Base-by-base conservation (phyloP, 2,797 vertebrate species). In the Simalia tracyae region DNA sequence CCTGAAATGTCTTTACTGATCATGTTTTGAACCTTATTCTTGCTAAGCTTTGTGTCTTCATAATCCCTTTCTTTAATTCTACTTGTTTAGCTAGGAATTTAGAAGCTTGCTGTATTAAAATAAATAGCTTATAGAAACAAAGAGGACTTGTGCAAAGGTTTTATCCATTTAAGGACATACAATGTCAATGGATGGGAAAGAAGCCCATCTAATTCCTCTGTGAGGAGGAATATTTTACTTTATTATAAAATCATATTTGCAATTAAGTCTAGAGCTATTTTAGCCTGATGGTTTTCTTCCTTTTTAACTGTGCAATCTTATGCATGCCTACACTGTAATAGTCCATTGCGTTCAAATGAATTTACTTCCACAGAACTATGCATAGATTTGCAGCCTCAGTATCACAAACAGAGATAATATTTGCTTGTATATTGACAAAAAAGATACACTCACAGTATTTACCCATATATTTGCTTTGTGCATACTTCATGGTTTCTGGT, bases 1-100 rank as follows among this genome's bases (percentile, higher is more conserved):
- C 84, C 81, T 95, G 92, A 94, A 95, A 95, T 95, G 8, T 88
- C 94, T 93, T 96, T 96, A 90, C 64, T 90, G 92, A 95, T 96
- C 93, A 94, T 94, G 88, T 90, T 97, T 95, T 95, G 86, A 96
- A 95, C 90, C 84, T 95, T 89, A 94, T 95, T 96, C 90, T 50
- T 95, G 63, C 72, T 95, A 95, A 96, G 92, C 91, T 96, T 96
- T 95, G 87, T 92, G 93, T 28, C 31, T 94, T 94, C 84, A 88
- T 97, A 98, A 97, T 97, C 94, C 89, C 60, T 95, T 95, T 72
- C 96, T 97, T 95, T 56, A 96, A 94, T 97, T 97, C 94, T 95
- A 15, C 76, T 95, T 96, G 61, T 96, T 97, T 96, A 95, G 28
- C 59, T 66, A 90, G 91, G 93, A 96, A 93, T 94, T 96, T 94